Base-by-base conservation (phyloP, 2,888 invertebrate species). In the Lasioglossum oenotherae region DNA sequence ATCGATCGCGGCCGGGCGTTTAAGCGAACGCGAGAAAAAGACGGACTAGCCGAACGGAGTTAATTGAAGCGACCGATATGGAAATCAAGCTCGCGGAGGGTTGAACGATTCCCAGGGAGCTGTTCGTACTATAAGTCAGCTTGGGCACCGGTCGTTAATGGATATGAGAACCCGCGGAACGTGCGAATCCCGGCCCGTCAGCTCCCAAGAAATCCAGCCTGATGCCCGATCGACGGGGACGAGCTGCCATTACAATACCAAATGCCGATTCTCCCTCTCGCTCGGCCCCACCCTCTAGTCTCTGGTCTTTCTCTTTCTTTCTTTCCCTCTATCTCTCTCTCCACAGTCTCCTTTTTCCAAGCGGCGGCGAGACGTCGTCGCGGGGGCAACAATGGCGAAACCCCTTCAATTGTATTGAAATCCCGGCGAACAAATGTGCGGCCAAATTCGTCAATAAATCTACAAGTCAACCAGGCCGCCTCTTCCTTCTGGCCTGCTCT, bases 401-500 rank as follows among this genome's bases (percentile, higher is more conserved):
- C 86, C 91, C 78, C 92, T 93, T 93, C 93, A 92, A 94, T 93
- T 93, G 93, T 94, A 94, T 93, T 94, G 92, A 94, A 94, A 93
- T 94, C 91, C 90, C 80, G 84, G 84, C 84, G 92, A 93, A 93
- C 93, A 93, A 93, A 93, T 93, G 93, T 91, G 92, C 90, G 88
- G 89, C 92, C 91, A 93, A 93, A 94, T 93, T 93, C 93, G 92
- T 94, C 94, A 92, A 93, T 93, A 94, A 93, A 93, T 93, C 93
- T 93, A 91, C 92, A 91, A 93, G 93, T 93, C 92, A 92, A 92
- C 91, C 90, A 88, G 91, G 82, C 77, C 74, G 82, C 84, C 71
- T 77, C 85, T 77, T 72, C 64, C 57, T 49, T 53, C 49, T 64
- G 64, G 64, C 38, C 69, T 31, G 57, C 69, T 72, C 69, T 72